These are phyloP conservation scores for Drosophila nannoptera DNA, from an alignment of 1,140 invertebrate genomes.

Conservation along the genomic window DNA sequence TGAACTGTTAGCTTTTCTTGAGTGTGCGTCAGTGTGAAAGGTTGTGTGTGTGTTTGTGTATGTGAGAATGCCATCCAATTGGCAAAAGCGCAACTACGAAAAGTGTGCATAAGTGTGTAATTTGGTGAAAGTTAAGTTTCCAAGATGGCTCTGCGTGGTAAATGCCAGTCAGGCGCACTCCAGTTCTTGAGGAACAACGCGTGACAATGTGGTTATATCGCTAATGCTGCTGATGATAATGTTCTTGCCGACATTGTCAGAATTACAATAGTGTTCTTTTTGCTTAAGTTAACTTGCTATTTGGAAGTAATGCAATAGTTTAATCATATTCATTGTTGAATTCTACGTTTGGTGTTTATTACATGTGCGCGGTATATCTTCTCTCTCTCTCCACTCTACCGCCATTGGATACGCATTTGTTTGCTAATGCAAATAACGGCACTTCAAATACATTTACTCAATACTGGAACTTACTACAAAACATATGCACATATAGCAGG, in stretches of 20 bases:
- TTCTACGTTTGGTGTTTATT: conserved; percentile 37
- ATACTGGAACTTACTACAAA: conserved; percentile 17
- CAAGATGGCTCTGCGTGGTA: conserved; percentile 20
- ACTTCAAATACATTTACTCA: conserved; percentile 20
- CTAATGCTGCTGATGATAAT: neutral
- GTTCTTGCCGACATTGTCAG: neutral
- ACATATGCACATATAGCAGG: conserved; percentile 27
- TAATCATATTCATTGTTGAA: conserved; percentile 11
- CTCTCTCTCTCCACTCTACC: neutral
- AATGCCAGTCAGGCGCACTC: conserved; percentile 4
- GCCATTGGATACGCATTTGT: neutral
- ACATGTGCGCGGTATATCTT: conserved; percentile 26
- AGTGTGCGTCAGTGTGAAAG: conserved; percentile 9
- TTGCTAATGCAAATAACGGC: conserved; percentile 28
- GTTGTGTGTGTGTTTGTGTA: conserved; percentile 18
- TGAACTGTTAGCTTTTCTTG: conserved; percentile 8
- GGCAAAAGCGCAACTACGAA: conserved; percentile 46
- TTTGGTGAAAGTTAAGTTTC: conserved; percentile 62
- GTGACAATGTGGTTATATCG: conserved; percentile 16
- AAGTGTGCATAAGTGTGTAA: conserved; percentile 49
- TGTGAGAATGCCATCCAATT: conserved; percentile 41
- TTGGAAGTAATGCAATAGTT: conserved; percentile 5
- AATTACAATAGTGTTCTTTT: too few species aligned
- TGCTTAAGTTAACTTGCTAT: neutral
- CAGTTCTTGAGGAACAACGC: conserved; percentile 1